Conservation (phyloP, 1,140 invertebrate genomes). For the Apis laboriosa region DNA sequence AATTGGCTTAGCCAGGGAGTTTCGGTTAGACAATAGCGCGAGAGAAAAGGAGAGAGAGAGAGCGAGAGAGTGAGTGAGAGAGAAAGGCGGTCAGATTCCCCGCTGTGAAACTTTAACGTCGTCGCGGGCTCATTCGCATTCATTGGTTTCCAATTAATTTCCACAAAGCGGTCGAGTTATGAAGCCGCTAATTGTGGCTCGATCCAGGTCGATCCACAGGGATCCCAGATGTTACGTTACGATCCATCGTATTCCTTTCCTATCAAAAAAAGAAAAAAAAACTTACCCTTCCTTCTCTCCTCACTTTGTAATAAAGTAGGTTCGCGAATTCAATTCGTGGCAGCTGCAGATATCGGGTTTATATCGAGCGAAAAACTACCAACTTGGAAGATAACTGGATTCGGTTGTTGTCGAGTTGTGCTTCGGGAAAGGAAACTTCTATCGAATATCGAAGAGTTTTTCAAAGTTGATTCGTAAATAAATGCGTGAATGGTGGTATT, state of each 20-base stretch:
- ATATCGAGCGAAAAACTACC: conserved; percentile 40
- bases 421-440: not conserved
- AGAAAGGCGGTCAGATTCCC: conserved; percentile 55
- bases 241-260: conserved; percentile 19
- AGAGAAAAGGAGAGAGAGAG: not conserved
- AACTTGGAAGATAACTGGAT: conserved; percentile 26
- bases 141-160: conserved; percentile 79
- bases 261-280: conserved; percentile 24
- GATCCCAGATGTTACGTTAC: conserved; percentile 26
- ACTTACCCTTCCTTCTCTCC: conserved; percentile 20
- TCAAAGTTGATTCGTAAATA: not conserved
- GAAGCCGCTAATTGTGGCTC: conserved; percentile 74
- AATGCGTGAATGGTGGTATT: not conserved
- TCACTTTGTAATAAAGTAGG: conserved; percentile 24
- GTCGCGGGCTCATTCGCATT: conserved; percentile 75
- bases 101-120: conserved; percentile 66
- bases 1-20: conserved; percentile 73
- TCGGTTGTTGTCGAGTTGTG: not conserved
- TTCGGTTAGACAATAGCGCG: conserved; percentile 51
- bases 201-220: not conserved
- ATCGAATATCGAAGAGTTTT: not conserved
- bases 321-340: conserved; percentile 16
- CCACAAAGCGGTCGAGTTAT: conserved; percentile 74
- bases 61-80: not conserved
- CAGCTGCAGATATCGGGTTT: conserved; percentile 47